A percentile compares a stretch with the other conserved stretches of the same genome.
Evolutionary conservation across 64 coral and sea anemone genomes (phyloP).

Genomic region (Montipora efflorescens): DNA sequence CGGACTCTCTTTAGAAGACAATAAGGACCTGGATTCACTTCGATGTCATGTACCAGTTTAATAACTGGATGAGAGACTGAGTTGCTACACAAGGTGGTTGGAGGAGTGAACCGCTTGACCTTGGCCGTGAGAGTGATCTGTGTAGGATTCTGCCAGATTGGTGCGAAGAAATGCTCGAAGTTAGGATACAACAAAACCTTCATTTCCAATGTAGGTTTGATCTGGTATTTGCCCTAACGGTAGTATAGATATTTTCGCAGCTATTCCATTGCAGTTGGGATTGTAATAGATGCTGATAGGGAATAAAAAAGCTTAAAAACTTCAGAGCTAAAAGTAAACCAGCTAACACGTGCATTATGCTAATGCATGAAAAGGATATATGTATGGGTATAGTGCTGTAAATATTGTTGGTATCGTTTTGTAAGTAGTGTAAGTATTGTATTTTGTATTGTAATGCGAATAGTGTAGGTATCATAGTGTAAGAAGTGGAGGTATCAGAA

Average conservation of each 20-base stretch:
- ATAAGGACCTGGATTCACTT: background rate
- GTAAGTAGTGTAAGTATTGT: too few relatives aligned
- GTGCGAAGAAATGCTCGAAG: background rate
- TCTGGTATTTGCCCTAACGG: conserved; percentile 3
- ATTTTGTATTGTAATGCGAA: too few relatives aligned
- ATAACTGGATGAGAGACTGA: conserved; percentile 21
- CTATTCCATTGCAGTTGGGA: background rate
- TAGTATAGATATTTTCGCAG: background rate
- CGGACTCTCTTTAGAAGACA: conserved; percentile 19
- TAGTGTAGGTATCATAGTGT: too few relatives aligned
- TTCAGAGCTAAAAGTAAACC: background rate
- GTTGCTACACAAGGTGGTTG: too few relatives aligned
- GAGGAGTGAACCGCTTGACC: too few relatives aligned
- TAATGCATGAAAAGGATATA: background rate
- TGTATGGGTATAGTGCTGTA: too few relatives aligned
- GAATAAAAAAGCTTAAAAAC: conserved; percentile 22
- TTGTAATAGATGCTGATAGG: conserved; percentile 38
- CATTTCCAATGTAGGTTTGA: background rate
- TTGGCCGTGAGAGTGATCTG: conserved; percentile 13
- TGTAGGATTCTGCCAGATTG: conserved; percentile 21
- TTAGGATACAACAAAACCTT: background rate
- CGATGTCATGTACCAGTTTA: too few relatives aligned
- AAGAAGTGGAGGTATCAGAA: too few relatives aligned
- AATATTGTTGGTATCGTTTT: too few relatives aligned
- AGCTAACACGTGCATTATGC: background rate